These are phyloP conservation scores for Neotragus moschatus DNA, from an alignment of 2,113 vertebrate genomes.

Conservation along the genomic window DNA sequence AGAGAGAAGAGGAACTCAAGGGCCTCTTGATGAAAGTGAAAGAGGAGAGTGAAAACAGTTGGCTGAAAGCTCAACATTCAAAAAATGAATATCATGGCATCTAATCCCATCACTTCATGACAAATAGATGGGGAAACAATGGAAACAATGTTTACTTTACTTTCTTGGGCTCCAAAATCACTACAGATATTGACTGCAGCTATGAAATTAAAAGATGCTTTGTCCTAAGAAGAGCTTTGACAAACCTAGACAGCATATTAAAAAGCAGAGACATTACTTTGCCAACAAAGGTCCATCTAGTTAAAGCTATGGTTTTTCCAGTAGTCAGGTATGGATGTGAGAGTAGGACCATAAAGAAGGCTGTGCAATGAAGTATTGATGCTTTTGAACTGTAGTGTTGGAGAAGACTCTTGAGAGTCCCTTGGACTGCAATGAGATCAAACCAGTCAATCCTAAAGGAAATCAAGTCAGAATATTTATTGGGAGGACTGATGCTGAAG, in stretches of 20 bases:
- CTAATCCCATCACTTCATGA: not conserved
- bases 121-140: not conserved
- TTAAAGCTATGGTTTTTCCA: not conserved
- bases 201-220: not conserved
- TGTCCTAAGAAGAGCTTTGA: not conserved
- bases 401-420: not conserved
- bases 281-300: not conserved
- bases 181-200: not conserved
- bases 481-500: not conserved
- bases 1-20: not conserved
- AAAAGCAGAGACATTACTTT: not conserved
- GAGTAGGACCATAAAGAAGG: not conserved
- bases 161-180: not conserved
- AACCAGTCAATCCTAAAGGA: not conserved
- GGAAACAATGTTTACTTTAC: not conserved
- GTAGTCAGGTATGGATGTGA: not conserved
- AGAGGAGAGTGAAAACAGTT: not conserved
- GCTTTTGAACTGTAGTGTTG: not conserved
- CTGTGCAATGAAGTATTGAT: not conserved
- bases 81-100: not conserved
- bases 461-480: not conserved
- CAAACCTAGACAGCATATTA: not conserved
- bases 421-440: not conserved
- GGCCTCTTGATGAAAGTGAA: not conserved
- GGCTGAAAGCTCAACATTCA: not conserved